phyloP scores from a whole-genome alignment of 2,888 invertebrate species.

The Dryobota labecula region DNA sequence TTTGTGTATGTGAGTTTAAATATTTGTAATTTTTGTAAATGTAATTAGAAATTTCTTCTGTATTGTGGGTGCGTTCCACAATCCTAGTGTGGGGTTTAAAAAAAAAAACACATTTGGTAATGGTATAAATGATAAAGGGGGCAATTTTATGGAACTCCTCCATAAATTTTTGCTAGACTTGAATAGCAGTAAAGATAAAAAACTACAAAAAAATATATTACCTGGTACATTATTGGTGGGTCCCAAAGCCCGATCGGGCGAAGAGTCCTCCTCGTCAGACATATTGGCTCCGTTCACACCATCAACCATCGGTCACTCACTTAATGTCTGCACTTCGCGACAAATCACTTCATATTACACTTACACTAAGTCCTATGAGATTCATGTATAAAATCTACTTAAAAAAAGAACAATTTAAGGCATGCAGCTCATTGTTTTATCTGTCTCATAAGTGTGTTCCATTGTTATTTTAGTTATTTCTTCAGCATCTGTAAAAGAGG shows the following conservation, averaged over 20 bases:
- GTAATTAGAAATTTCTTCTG: too few species aligned
- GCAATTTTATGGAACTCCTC: background rate
- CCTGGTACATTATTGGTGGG: slow-evolving; percentile 87
- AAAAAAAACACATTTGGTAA: background rate
- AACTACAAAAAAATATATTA: slow-evolving; percentile 59
- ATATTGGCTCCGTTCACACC: slow-evolving; percentile 74
- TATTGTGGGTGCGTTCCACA: too few species aligned
- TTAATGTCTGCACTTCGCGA: slow-evolving; percentile 52
- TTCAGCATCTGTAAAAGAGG: slow-evolving; percentile 60
- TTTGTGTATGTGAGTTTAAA: too few species aligned
- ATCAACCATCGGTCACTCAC: slow-evolving; percentile 69
- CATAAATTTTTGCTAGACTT: background rate
- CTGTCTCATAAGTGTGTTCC: slow-evolving; percentile 58
- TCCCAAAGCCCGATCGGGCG: slow-evolving; percentile 84
- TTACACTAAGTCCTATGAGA: slow-evolving; percentile 75
- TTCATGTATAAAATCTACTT: slow-evolving; percentile 75
- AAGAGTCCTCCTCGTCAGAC: slow-evolving; percentile 89
- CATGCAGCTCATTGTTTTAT: slow-evolving; percentile 69
- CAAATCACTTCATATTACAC: slow-evolving; percentile 74
- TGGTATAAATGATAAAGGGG: background rate
- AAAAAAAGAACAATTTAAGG: slow-evolving; percentile 72
- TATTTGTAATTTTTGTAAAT: too few species aligned
- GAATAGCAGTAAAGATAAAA: background rate
- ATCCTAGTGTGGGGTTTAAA: too few species aligned
- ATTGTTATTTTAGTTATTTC: slow-evolving; percentile 51